Conservation (phyloP, 2,888 invertebrate genomes). For the Tenthredo mesomela region DNA sequence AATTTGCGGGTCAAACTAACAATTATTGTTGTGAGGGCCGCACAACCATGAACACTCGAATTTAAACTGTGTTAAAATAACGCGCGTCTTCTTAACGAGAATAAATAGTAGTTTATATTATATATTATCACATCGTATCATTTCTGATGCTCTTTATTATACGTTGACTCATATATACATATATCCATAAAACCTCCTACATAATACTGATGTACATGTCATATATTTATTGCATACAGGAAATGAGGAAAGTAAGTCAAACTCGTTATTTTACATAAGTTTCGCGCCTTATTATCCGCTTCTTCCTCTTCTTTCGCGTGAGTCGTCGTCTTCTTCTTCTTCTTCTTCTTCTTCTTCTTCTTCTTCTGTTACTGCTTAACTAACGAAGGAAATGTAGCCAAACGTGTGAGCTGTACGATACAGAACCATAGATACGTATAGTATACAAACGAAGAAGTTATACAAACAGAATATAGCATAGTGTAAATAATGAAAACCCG, state of each 20-base stretch:
- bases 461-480: neutral
- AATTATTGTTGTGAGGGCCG: slow-evolving; percentile 41
- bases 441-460: neutral
- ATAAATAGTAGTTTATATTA: neutral
- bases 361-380: too few species aligned
- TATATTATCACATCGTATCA: neutral
- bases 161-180: neutral
- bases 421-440: neutral
- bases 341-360: too few species aligned
- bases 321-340: neutral
- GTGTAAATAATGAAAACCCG: neutral
- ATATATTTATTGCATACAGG: neutral
- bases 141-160: neutral
- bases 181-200: neutral
- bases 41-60: neutral
- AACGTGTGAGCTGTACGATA: neutral
- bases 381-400: too few species aligned
- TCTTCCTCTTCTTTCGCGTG: neutral
- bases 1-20: slow-evolving; percentile 53
- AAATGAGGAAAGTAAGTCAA: neutral
- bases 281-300: neutral
- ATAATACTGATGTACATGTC: neutral
- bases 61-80: neutral
- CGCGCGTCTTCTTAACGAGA: slow-evolving; percentile 12
- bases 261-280: neutral